Evolutionary conservation across 2,113 vertebrate species (phyloP).

Genomic region (Campylomormyrus tamandua): DNA sequence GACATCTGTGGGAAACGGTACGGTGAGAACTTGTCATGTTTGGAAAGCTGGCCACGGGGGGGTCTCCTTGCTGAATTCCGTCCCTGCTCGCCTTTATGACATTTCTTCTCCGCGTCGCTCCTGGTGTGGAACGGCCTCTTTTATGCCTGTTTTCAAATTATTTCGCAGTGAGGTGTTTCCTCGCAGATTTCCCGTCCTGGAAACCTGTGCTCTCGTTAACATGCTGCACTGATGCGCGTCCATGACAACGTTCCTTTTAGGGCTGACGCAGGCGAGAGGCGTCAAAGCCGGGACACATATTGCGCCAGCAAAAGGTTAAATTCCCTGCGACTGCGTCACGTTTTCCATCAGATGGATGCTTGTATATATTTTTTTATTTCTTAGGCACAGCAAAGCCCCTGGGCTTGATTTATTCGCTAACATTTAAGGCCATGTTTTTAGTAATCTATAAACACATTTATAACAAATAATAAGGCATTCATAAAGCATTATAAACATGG

Average conservation of each 20-base stretch:
- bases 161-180: not conserved
- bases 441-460: too few species aligned
- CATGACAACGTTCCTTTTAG: not conserved
- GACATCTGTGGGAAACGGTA: not conserved
- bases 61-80: not conserved
- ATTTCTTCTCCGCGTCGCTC: not conserved
- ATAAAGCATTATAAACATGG: too few species aligned
- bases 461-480: too few species aligned
- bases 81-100: not conserved
- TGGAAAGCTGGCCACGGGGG: not conserved
- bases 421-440: too few species aligned
- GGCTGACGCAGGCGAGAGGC: not conserved
- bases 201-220: not conserved
- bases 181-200: not conserved
- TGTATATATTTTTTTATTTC: not conserved
- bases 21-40: not conserved
- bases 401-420: not conserved
- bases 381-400: not conserved
- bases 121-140: not conserved
- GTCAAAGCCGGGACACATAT: not conserved
- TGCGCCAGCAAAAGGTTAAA: not conserved
- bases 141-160: not conserved
- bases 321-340: not conserved
- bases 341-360: not conserved
- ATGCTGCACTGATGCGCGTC: not conserved